These are phyloP conservation scores for Vidua macroura DNA, from an alignment of 2,113 vertebrate genomes.

Conservation along the genomic window DNA sequence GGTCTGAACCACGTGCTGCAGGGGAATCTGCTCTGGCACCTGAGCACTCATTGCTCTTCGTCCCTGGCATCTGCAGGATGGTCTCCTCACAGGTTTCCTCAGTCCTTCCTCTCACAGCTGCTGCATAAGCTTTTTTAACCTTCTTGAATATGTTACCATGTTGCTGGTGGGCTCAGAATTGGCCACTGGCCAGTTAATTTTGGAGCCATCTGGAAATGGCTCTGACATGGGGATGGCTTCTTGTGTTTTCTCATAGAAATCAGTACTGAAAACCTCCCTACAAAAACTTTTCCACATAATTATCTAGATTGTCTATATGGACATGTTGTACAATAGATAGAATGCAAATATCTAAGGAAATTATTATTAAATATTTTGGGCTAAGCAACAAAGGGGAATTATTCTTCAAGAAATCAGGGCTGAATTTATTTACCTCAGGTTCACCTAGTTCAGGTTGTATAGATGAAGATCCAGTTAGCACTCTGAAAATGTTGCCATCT, in stretches of 20 bases:
- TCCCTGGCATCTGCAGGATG: background rate
- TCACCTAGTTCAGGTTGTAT: background rate
- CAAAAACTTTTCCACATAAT: background rate
- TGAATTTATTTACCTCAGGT: background rate
- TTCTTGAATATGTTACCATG: background rate
- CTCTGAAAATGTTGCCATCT: background rate
- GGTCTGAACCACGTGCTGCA: background rate
- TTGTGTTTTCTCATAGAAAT: background rate
- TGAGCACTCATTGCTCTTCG: too few relatives aligned
- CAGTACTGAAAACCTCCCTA: background rate
- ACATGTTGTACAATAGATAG: background rate
- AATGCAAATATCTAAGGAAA: background rate
- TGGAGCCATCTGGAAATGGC: background rate
- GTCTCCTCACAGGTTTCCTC: background rate
- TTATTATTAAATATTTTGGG: background rate
- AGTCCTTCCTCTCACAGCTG: background rate
- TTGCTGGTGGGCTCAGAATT: background rate
- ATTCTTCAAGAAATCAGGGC: background rate
- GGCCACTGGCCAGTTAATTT: background rate
- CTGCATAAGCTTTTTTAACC: background rate
- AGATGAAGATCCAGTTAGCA: background rate
- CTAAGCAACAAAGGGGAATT: background rate
- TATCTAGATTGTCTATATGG: background rate
- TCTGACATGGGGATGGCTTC: background rate
- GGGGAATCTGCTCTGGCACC: background rate